Evolutionary conservation across 2,888 invertebrate genomes (phyloP).

Genomic region (Autographa gamma): DNA sequence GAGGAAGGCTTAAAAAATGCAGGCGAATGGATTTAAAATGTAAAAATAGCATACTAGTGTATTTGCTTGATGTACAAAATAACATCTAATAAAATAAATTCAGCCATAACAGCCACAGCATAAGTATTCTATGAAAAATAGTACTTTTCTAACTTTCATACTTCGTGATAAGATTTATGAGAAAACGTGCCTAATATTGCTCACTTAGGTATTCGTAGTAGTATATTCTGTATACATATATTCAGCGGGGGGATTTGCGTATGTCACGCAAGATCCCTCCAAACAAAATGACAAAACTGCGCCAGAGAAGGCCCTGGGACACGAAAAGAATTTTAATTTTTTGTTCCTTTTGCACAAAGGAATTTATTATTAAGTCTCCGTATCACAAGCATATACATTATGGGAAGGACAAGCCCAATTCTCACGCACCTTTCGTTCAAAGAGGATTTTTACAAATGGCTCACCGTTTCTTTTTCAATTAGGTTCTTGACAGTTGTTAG

Average conservation of each 20-base stretch:
- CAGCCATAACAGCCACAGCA: not conserved
- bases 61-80: not conserved
- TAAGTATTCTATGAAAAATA: constrained; percentile 45
- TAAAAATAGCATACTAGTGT: not conserved
- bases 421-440: constrained; percentile 71
- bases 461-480: constrained; percentile 72
- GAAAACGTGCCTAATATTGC: constrained; percentile 60
- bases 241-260: constrained; percentile 72
- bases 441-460: constrained; percentile 75
- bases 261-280: constrained; percentile 77
- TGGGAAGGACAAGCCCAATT: constrained; percentile 73
- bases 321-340: constrained; percentile 85
- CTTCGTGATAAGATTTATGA: constrained; percentile 56
- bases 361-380: constrained; percentile 83
- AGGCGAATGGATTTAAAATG: not conserved
- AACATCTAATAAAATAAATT: not conserved
- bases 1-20: no score
- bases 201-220: constrained; percentile 54
- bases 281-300: constrained; percentile 83
- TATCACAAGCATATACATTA: constrained; percentile 79
- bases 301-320: constrained; percentile 73
- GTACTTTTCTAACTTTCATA: constrained; percentile 44
- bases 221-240: constrained; percentile 58
- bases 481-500: constrained; percentile 60
- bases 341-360: constrained; percentile 82